Conservation (phyloP, 2,888 invertebrate genomes). For the Catocala nupta region DNA sequence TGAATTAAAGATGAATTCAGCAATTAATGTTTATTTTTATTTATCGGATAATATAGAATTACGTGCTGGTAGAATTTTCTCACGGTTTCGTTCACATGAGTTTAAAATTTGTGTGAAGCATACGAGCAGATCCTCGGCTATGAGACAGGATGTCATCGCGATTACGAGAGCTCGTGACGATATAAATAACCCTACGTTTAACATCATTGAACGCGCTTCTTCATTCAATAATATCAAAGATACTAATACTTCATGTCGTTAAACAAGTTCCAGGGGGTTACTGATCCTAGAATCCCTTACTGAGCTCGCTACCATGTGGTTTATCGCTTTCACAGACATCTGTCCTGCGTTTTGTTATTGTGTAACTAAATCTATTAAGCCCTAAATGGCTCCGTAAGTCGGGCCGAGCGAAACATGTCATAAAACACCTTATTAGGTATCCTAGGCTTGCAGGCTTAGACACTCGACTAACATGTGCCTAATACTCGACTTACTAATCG, state of each 20-base stretch:
- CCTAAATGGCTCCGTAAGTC: constrained; percentile 30
- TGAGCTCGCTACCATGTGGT: constrained; percentile 35
- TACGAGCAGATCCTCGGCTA: background rate
- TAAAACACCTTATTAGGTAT: constrained; percentile 47
- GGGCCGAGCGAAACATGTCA: constrained; percentile 39
- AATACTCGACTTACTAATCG: constrained; percentile 46
- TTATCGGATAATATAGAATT: constrained; percentile 8
- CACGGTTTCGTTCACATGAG: background rate
- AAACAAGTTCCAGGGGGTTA: constrained; percentile 42
- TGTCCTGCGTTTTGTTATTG: constrained; percentile 47
- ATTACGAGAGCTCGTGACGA: constrained; percentile 1
- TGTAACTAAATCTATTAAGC: constrained; percentile 49
- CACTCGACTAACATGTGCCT: constrained; percentile 38
- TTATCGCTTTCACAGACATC: constrained; percentile 46
- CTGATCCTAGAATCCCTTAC: constrained; percentile 34
- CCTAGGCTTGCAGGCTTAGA: constrained; percentile 15
- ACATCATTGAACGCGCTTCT: constrained; percentile 7
- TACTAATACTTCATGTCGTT: constrained; percentile 26
- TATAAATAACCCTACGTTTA: constrained; percentile 6
- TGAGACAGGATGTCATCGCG: constrained; percentile 4
- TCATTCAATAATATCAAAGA: constrained; percentile 15
- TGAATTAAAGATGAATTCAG: constrained; percentile 30
- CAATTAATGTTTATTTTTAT: constrained; percentile 33
- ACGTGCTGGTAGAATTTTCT: background rate
- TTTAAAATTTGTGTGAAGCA: background rate